Conservation (phyloP, 2,888 invertebrate genomes). For the Hartigia nigra region DNA sequence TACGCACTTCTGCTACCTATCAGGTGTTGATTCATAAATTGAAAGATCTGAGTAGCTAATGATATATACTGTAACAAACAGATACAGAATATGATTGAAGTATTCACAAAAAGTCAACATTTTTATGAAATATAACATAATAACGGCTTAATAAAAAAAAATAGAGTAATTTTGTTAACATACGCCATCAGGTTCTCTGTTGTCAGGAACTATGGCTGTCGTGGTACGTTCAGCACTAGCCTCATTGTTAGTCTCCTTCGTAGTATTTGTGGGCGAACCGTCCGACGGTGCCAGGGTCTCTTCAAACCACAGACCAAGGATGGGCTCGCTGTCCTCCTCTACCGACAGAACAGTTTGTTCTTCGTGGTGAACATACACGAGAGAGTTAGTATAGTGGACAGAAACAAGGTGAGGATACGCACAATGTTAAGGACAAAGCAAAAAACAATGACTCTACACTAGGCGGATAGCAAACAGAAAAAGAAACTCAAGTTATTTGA, state of each 20-base stretch:
- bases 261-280: conserved; percentile 69
- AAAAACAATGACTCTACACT: background rate
- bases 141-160: background rate
- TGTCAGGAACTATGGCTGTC: conserved; percentile 77
- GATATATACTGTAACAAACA: conserved; percentile 77
- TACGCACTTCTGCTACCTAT: conserved; percentile 79
- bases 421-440: background rate
- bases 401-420: conserved; percentile 36
- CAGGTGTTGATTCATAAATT: conserved; percentile 85
- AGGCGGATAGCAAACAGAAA: background rate
- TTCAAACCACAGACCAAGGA: conserved; percentile 94
- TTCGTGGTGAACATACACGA: conserved; percentile 53
- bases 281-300: conserved; percentile 89
- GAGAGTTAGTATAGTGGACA: conserved; percentile 50
- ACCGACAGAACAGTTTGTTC: conserved; percentile 60
- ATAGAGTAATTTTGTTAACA: conserved; percentile 33
- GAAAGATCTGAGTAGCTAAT: conserved; percentile 87
- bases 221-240: conserved; percentile 68
- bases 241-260: conserved; percentile 68
- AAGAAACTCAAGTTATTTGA: background rate
- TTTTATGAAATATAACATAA: background rate
- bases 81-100: background rate
- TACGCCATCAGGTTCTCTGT: conserved; percentile 81
- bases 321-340: conserved; percentile 85
- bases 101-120: background rate